Evolutionary conservation across 37 sponge, comb jelly and placozoan species (phyloP), one percentile per base, ranked within the genome.

Genomic region (Bolinopsis microptera): DNA sequence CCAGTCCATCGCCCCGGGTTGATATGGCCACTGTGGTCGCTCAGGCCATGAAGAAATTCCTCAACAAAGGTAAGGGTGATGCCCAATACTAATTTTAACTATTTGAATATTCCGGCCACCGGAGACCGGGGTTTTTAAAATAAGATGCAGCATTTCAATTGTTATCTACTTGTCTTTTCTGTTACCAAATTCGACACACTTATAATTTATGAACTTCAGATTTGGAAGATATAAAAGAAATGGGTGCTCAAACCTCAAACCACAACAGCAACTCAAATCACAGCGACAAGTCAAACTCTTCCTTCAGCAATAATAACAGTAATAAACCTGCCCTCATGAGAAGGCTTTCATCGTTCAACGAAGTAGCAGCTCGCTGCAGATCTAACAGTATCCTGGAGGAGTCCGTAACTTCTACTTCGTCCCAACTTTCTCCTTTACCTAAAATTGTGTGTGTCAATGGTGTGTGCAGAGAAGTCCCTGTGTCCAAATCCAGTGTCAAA

Each of bases 31-130:
- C 80, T 31, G 80, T 77, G 21, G 80, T 77, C 3, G 80, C 32
- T 27, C 33, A 77, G 1, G 80, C 80, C 21, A 77, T 77, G 80
- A 77, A 77, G 80, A 77, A 77, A 35, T 1, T 77, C 80, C 80
- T 77, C 21, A 32, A 77, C 36, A 77, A 77, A 32, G 80, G 80
- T 77, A 32, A 77, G 74, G 13, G 18, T 18, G 13, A 67, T 67
- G 18, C 68, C 18, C n/a, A n/a, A n/a, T 18, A 48, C 61, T 48
- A 18, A 13, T 48, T 48, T 48, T 48, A 48, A 48, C 13, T 48
- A 61, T 61, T 21, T 61, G 68, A 61, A 61, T 61, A 21, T 21
- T 61, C 9, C 9, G 18, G 18, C 68, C 9, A 21, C 68, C 9
- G 9, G 68, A 18, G 68, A 21, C 18, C 16, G 9, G 68, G 68